Base-by-base conservation (phyloP, 2,797 vertebrate genomes). In the Schizopygopsis pylzovi region DNA sequence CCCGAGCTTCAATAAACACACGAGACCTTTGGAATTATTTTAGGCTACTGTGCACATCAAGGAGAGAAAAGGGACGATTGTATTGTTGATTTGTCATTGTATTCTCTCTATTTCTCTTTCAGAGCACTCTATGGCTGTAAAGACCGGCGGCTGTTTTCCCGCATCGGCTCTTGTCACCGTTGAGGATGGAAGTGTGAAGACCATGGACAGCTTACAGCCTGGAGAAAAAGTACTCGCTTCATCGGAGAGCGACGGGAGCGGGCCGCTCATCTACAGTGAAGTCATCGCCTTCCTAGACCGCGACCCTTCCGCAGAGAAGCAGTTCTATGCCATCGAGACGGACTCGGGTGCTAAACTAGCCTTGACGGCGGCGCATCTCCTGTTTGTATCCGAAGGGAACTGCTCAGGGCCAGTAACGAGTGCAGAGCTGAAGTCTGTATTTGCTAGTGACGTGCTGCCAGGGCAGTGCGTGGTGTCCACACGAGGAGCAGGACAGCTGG, bases 101-200 rank as follows among this genome's bases (percentile, higher is more conserved):
- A 80, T 88, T 25, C 20, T 85, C 78, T 33, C 9, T 88, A 33
- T 85, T 81, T 78, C 81, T 89, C 49, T 90, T 39, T 22, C 94
- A 99, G 98, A 99, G 89, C 97, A 99, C 91, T 99, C 98, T 0
- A 97, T 98, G 0, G 98, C 98, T 7, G 98, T 98, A n/a, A 99
- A 99, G 95, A 99, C 98, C 0, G 98, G 98, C 0, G 98, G 98
- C 80, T 99, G 98, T 93, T 99, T 99, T 91, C 97, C 98, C 0
- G 97, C 96, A 1, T 90, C 92, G 79, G 95, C 97, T 0, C 92
- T 94, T 90, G 96, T 97, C 6, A 93, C 90, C 12, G 89, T 98
- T 45, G 95, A 97, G 89, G 93, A 94, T 0, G 98, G 98, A n/a
- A 93, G 89, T 7, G 93, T 90, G 20, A 97, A 91, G 43, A 92